Evolutionary conservation across 2,888 invertebrate species (phyloP).

Genomic region (Scaptodrosophila latifasciaeformis): DNA sequence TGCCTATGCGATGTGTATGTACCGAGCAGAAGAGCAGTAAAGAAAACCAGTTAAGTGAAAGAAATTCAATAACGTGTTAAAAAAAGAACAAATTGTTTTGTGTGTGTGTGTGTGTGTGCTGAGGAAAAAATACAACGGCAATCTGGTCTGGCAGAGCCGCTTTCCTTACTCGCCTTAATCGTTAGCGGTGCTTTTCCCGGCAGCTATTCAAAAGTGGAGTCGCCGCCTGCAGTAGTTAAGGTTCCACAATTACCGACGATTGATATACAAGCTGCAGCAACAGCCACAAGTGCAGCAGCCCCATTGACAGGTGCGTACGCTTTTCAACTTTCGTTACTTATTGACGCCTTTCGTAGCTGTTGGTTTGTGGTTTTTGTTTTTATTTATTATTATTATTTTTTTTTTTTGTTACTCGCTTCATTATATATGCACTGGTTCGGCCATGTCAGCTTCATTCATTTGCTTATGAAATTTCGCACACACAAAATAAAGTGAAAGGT

Average conservation of each 20-base stretch:
- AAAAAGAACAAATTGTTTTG: slow-evolving; percentile 52
- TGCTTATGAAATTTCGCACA: slow-evolving; percentile 32
- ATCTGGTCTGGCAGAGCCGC: slow-evolving; percentile 58
- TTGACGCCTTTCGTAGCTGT: slow-evolving; percentile 7
- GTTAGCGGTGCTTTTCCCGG: slow-evolving; percentile 55
- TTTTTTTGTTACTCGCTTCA: slow-evolving; percentile 20
- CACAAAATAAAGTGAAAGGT: slow-evolving; percentile 63
- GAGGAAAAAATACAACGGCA: slow-evolving; percentile 35
- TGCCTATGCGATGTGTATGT: slow-evolving; percentile 15
- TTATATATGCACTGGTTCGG: slow-evolving; percentile 22
- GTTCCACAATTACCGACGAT: slow-evolving; percentile 13
- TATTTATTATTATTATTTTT: slow-evolving; percentile 10
- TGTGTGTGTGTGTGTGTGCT: slow-evolving; percentile 9
- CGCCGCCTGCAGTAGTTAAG: neutral
- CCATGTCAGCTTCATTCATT: slow-evolving; percentile 44
- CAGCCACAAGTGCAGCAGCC: slow-evolving; percentile 8
- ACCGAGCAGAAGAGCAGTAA: slow-evolving; percentile 26
- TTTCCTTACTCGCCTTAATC: slow-evolving; percentile 67
- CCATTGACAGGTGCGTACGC: slow-evolving; percentile 38
- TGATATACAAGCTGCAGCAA: slow-evolving; percentile 22
- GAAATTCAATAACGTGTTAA: slow-evolving; percentile 43
- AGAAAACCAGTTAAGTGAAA: slow-evolving; percentile 64
- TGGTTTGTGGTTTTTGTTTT: slow-evolving; percentile 9
- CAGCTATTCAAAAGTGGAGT: slow-evolving; percentile 9
- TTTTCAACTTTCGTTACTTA: slow-evolving; percentile 31